Evolutionary conservation across 2,888 invertebrate species (phyloP), one percentile per base, ranked within the genome.

Genomic region (Nemurella pictetii): DNA sequence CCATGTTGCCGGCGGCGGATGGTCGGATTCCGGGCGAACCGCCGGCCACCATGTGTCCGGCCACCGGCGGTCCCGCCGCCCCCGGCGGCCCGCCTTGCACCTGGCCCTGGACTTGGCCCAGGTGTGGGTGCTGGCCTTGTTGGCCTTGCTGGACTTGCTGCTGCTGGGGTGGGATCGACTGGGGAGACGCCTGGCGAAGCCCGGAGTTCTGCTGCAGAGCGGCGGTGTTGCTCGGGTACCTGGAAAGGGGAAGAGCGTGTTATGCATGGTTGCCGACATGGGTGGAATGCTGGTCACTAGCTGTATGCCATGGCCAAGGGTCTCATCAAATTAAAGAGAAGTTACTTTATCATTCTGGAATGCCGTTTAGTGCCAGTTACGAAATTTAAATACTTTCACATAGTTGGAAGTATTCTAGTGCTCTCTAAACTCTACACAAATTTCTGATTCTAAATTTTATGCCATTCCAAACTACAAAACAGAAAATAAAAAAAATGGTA

Each of bases 61-160:
- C 55, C 9, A 77, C 89, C 87, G 90, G 88, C 20, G 86, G 84
- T 55, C 77, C 83, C 28, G 87, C 84, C 85, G 28, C 85, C 81
- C 36, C 84, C 78, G 87, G 0, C 75, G 86, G 72, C 73, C 83
- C 77, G 28, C 84, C 85, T 15, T 73, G 81, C 28, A 36, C 84
- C 82, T 87, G 86, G 87, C 89, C 89, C 87, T 36, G 89, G 89
- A 85, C 85, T 36, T 28, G 75, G 73, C 84, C 84, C 74, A 29
- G 85, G 27, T 87, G 88, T 78, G 88, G 88, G 32, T 84, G 30
- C 75, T 84, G 77, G 84, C 84, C 86, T 55, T 91, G 91, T 88
- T 92, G 92, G 88, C 91, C 91, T 87, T 92, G 92, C 88, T 92
- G 91, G 30, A 92, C 90, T 55, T 90, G 90, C 88, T 92, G 90